These are phyloP conservation scores for Silurus aristotelis DNA, from an alignment of 2,797 vertebrate species.

Conservation along the genomic window DNA sequence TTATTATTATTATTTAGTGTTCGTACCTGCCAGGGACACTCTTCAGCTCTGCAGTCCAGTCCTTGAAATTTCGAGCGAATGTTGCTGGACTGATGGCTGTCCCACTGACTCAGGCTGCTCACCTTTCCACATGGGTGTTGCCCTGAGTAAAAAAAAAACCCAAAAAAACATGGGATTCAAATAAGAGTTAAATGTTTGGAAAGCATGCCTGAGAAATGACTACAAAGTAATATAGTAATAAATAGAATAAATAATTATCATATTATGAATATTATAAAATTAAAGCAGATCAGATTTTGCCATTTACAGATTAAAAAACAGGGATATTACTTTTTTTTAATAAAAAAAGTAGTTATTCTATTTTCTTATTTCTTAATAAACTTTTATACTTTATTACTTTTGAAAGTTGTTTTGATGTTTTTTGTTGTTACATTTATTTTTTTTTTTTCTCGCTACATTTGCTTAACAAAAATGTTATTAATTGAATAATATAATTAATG, in stretches of 20 bases:
- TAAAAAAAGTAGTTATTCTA: too few relatives aligned
- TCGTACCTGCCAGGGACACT: constrained; percentile 79
- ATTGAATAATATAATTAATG: too few relatives aligned
- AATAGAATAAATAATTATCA: not conserved
- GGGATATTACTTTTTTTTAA: too few relatives aligned
- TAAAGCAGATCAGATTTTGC: not conserved
- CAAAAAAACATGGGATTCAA: not conserved
- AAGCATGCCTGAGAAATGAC: not conserved
- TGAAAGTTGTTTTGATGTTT: too few relatives aligned
- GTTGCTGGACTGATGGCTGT: constrained; percentile 52
- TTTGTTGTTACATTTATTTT: too few relatives aligned
- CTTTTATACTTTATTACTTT: too few relatives aligned
- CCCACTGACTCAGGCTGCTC: constrained; percentile 55
- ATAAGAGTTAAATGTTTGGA: not conserved
- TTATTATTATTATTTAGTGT: too few relatives aligned
- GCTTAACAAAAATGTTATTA: too few relatives aligned
- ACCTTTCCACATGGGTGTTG: constrained; percentile 69
- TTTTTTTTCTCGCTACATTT: too few relatives aligned
- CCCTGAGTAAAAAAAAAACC: constrained; percentile 51
- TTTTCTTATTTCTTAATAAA: too few relatives aligned
- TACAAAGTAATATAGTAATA: not conserved
- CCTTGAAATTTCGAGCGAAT: constrained; percentile 58
- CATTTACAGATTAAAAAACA: not conserved
- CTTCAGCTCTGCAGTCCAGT: constrained; percentile 58
- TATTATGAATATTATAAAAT: not conserved